Percentiles rank a stretch among this genome's conserved stretches.
phyloP scores from a whole-genome alignment of 1,140 invertebrate species.

The Spodoptera litura region DNA sequence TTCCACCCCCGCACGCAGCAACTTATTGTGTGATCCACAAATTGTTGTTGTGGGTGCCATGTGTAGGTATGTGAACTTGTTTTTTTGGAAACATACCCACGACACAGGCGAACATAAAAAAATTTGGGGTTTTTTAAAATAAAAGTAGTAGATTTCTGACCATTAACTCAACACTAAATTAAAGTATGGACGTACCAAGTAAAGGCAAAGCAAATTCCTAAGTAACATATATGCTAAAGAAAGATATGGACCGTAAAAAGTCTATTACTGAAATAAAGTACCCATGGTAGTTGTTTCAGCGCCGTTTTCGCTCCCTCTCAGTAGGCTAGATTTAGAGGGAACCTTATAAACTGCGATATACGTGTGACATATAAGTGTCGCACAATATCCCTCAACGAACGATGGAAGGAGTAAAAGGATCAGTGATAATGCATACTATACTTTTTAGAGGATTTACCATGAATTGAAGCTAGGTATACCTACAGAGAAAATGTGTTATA shows the following conservation, averaged over 20 bases:
- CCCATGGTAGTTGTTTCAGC: conserved; percentile 8
- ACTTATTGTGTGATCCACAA: too few relatives aligned
- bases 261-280: conserved; percentile 12
- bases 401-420: not conserved
- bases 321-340: conserved; percentile 5
- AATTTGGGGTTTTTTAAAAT: too few relatives aligned
- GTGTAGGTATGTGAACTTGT: too few relatives aligned
- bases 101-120: too few relatives aligned
- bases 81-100: too few relatives aligned
- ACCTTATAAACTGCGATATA: conserved; percentile 1
- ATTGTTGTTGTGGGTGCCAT: too few relatives aligned
- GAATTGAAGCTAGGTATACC: too few relatives aligned
- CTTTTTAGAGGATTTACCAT: not conserved
- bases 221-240: not conserved
- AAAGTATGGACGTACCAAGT: not conserved
- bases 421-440: not conserved
- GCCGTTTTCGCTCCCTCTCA: not conserved
- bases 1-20: too few relatives aligned
- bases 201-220: not conserved
- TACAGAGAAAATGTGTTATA: too few relatives aligned
- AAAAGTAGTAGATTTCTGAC: too few relatives aligned
- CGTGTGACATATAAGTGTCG: not conserved
- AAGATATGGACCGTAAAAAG: not conserved
- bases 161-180: too few relatives aligned
- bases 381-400: not conserved